Evolutionary conservation across 2,888 invertebrate species (phyloP).

Genomic region (Podabrus alpinus): DNA sequence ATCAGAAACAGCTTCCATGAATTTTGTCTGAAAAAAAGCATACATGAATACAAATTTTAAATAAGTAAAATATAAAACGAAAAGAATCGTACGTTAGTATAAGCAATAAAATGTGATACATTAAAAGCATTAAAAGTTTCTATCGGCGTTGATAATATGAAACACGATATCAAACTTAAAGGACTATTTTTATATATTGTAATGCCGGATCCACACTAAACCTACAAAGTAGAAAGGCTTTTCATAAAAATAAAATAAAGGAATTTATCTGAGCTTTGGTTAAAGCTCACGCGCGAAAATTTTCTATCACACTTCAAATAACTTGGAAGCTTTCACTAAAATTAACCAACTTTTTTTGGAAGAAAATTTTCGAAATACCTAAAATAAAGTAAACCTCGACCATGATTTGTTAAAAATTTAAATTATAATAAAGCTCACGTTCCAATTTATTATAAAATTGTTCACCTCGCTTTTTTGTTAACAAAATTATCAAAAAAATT

Average conservation of each 20-base stretch:
- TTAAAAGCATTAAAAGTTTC: constrained; percentile 4
- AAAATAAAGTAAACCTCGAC: no score
- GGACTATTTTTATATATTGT: neutral
- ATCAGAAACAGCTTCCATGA: neutral
- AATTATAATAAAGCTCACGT: neutral
- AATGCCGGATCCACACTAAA: neutral
- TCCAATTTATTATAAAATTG: neutral
- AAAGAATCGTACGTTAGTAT: neutral
- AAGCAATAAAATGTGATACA: neutral
- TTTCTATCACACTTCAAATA: neutral
- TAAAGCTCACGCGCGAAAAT: neutral
- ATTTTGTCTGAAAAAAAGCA: neutral
- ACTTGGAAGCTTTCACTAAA: neutral
- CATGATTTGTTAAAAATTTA: neutral
- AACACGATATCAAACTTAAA: constrained; percentile 1
- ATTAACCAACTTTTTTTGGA: neutral
- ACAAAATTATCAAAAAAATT: neutral
- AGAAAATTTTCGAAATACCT: neutral
- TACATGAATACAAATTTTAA: neutral
- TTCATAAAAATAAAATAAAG: neutral
- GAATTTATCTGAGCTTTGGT: neutral
- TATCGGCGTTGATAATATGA: neutral
- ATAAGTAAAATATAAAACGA: neutral
- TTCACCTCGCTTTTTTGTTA: neutral
- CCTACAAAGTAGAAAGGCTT: neutral